phyloP scores from a whole-genome alignment of 2,888 invertebrate species.

The Augochlorella aurata region DNA sequence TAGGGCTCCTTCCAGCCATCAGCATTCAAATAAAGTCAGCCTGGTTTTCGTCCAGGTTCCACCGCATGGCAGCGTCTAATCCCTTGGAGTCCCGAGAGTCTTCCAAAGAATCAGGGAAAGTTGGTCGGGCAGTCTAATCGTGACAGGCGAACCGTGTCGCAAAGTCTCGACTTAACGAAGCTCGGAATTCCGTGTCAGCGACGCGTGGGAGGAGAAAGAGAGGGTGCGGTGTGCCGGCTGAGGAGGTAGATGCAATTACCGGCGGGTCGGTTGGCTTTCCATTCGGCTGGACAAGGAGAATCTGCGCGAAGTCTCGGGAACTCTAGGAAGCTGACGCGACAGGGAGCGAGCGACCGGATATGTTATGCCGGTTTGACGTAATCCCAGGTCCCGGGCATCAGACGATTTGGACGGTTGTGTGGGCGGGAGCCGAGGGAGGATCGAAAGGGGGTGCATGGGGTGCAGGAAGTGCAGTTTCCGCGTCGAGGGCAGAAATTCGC shows the following conservation, averaged over 20 bases:
- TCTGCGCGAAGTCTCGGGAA: conserved; percentile 63
- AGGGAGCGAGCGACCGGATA: conserved; percentile 62
- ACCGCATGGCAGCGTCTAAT: not conserved
- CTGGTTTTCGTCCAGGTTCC: not conserved
- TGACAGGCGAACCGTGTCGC: conserved; percentile 21
- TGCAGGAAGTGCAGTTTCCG: conserved; percentile 19
- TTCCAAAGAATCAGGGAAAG: conserved; percentile 53
- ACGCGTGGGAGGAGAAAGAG: not conserved
- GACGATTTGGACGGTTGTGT: conserved; percentile 34
- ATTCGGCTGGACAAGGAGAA: conserved; percentile 63
- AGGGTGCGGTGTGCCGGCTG: conserved; percentile 12
- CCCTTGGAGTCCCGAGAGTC: conserved; percentile 2
- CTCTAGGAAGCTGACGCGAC: conserved; percentile 41
- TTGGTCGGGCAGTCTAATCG: conserved; percentile 38
- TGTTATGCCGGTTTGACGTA: conserved; percentile 77
- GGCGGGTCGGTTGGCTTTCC: conserved; percentile 45
- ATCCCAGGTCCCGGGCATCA: conserved; percentile 68
- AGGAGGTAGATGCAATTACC: conserved; percentile 60
- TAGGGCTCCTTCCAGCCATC: not conserved
- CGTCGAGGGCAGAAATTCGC: conserved; percentile 55
- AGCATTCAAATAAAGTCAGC: not conserved
- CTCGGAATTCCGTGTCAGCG: conserved; percentile 45
- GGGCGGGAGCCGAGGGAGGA: not conserved
- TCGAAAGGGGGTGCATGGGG: no score
- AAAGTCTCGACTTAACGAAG: conserved; percentile 58